Percentiles rank a stretch among this genome's conserved stretches.
phyloP scores from a whole-genome alignment of 2,888 invertebrate species.

The Drosophila mimetica region DNA sequence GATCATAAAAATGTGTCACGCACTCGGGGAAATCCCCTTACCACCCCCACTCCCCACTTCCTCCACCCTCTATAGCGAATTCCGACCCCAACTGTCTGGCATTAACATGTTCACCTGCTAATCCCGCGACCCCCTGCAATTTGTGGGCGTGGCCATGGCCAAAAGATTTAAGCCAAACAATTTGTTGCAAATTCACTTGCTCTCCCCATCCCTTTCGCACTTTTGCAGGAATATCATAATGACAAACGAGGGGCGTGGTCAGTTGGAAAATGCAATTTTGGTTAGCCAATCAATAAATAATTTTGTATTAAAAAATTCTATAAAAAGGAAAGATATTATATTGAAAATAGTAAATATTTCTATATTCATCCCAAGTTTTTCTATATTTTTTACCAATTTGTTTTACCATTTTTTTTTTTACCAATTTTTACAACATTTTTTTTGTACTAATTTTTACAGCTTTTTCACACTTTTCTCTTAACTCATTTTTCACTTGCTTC shows the following conservation, averaged over 20 bases:
- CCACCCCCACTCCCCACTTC: too few species aligned
- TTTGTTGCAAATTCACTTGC: slow-evolving; percentile 65
- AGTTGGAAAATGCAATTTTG: background rate
- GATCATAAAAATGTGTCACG: slow-evolving; percentile 59
- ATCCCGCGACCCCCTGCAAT: slow-evolving; percentile 26
- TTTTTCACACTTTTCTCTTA: background rate
- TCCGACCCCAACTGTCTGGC: slow-evolving; percentile 8
- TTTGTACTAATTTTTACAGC: background rate
- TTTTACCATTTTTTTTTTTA: background rate
- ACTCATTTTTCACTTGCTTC: slow-evolving; percentile 49
- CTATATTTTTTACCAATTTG: too few species aligned
- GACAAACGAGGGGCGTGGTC: slow-evolving; percentile 52
- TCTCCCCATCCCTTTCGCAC: slow-evolving; percentile 13
- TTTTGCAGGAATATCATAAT: slow-evolving; percentile 69
- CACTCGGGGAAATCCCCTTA: slow-evolving; percentile 16
- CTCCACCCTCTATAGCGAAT: background rate
- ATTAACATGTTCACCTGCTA: slow-evolving; percentile 34
- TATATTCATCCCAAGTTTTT: too few species aligned
- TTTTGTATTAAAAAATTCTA: too few species aligned
- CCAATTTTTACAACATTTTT: background rate
- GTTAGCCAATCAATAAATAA: background rate
- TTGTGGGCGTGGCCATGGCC: slow-evolving; percentile 34
- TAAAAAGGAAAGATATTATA: too few species aligned
- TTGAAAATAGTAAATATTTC: background rate
- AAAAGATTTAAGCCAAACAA: slow-evolving; percentile 70